These are phyloP conservation scores for Lichenostomus cassidix DNA, from an alignment of 2,113 vertebrate genomes.

Conservation along the genomic window DNA sequence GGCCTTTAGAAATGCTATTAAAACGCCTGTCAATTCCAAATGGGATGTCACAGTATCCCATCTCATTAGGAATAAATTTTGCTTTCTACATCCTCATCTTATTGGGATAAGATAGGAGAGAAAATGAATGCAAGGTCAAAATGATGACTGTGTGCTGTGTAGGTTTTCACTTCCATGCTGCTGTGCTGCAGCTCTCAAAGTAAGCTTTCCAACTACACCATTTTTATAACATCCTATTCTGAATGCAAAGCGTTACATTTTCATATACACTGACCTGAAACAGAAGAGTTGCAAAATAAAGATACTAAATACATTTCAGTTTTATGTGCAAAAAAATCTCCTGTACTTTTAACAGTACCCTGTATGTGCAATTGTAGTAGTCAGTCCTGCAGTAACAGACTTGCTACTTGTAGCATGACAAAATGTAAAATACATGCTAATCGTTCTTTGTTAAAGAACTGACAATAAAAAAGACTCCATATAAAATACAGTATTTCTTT, in stretches of 20 bases:
- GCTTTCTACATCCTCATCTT: conserved; percentile 25
- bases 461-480: conserved; percentile 19
- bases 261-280: background rate
- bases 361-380: background rate
- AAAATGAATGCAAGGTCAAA: background rate
- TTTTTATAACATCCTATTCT: background rate
- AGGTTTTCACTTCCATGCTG: background rate
- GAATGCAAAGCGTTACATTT: background rate
- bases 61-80: background rate
- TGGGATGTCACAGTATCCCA: conserved; percentile 4
- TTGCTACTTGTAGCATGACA: background rate
- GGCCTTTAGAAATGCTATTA: conserved; percentile 27
- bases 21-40: conserved; percentile 28
- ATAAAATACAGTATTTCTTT: conserved; percentile 45
- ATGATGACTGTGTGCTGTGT: background rate
- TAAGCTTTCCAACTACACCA: background rate
- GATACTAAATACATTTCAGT: background rate
- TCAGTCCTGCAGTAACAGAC: conserved; percentile 5
- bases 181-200: background rate
- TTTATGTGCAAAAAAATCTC: conserved; percentile 34
- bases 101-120: background rate
- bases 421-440: conserved; percentile 9
- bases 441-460: conserved; percentile 35
- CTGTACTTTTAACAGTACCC: conserved; percentile 26
- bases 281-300: background rate